Evolutionary conservation across 2,888 invertebrate species (phyloP), one percentile per base, ranked within the genome.

Genomic region (Limnephilus marmoratus): DNA sequence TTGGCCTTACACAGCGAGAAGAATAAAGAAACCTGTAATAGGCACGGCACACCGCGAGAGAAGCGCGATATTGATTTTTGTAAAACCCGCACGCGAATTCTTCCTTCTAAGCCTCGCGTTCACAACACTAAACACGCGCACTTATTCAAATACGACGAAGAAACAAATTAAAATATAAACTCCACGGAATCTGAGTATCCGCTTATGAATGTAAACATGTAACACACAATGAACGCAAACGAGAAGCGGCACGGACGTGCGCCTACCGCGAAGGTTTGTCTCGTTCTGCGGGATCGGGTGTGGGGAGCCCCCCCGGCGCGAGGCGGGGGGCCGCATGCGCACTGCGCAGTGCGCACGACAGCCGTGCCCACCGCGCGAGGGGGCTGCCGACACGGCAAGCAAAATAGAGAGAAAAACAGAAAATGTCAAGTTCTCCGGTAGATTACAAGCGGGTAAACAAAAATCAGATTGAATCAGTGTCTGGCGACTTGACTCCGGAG

Each of bases 201-300:
- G 81, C 49, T 82, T 37, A 91, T 82, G 68, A 41, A 90, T 91
- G 91, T 91, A 91, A 91, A 91, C 91, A 91, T 91, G 87, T 82
- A 53, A 80, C 49, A 90, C 92, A 92, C 92, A 92, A 92, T 91
- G 86, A 87, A 87, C 91, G 31, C 37, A 82, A 80, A 53, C 81
- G 45, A 34, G 15, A 87, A 49, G 45, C 85, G 49, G 49, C 13
- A 88, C 86, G 45, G 91, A 85, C 91, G 85, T 88, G 45, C 85
- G 90, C 94, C 94, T 68, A 90, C 95, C 95, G 94, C 94, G 94
- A 94, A 95, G 94, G 94, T 94, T 85, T 29, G 34, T 91, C 92
- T 92, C 90, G 92, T 41, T 90, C 81, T 91, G 93, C 31, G 85
- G 91, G 85, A 45, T 49, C 45, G 87, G 31, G 85, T 80, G 82